Percentiles rank a stretch among this genome's conserved stretches.
Evolutionary conservation across 2,797 vertebrate species (phyloP).

Genomic region (Ptychadena robeensis): DNA sequence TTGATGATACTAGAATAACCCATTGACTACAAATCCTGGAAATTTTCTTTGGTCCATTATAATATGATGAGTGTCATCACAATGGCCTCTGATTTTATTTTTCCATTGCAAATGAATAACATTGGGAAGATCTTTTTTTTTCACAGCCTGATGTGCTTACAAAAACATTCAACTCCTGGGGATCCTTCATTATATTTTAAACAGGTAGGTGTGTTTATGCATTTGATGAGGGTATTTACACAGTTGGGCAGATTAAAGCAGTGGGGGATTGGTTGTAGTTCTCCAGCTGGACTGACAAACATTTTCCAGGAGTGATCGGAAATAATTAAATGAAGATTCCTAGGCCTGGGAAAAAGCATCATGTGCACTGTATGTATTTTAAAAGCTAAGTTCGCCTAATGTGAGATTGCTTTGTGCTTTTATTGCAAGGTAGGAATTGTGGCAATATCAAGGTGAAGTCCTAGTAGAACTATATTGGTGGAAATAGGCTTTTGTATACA

Average conservation of each 20-base stretch:
- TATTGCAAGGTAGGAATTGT: no score
- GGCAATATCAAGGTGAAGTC: no score
- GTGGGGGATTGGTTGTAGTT: neutral
- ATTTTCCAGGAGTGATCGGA: slow-evolving; percentile 3
- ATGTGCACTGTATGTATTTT: neutral
- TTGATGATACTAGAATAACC: no score
- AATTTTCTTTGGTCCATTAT: neutral
- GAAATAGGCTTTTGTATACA: no score
- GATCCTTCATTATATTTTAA: slow-evolving; percentile 16
- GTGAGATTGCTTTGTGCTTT: no score
- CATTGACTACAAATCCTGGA: neutral
- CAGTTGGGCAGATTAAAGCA: neutral
- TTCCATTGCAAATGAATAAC: slow-evolving; percentile 12
- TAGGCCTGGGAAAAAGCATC: neutral
- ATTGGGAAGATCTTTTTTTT: neutral
- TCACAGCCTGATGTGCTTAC: neutral
- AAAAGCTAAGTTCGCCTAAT: no score
- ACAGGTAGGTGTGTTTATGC: slow-evolving; percentile 25
- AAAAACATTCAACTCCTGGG: slow-evolving; percentile 25
- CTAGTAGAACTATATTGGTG: no score
- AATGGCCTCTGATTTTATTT: slow-evolving; percentile 3
- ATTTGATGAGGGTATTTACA: slow-evolving; percentile 37
- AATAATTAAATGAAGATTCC: neutral
- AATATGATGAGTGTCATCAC: neutral
- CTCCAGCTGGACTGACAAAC: neutral